A percentile compares a stretch with the other conserved stretches of the same genome.
phyloP scores from a whole-genome alignment of 2,888 invertebrate genomes.

The Ramazzottius varieornatus region DNA sequence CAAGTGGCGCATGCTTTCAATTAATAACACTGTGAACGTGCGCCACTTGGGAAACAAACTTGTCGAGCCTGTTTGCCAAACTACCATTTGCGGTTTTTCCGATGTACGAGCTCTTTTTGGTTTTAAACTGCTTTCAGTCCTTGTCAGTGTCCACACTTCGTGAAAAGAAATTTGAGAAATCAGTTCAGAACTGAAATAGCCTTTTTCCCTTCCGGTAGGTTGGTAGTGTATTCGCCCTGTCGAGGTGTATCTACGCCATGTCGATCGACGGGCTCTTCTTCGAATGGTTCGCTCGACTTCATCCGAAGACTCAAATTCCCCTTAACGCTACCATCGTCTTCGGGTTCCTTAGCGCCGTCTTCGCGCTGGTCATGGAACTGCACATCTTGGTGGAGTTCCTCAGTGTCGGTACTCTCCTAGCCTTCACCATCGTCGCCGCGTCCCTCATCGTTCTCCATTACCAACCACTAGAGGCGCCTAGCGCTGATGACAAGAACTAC shows the following conservation, averaged over 20 bases:
- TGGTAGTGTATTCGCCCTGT: slow-evolving; percentile 57
- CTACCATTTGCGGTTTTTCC: no score
- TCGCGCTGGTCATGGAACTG: slow-evolving; percentile 60
- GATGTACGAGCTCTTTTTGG: no score
- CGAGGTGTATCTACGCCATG: slow-evolving; percentile 67
- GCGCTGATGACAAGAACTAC: background rate
- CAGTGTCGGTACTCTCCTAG: slow-evolving; percentile 56
- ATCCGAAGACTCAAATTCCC: slow-evolving; percentile 31
- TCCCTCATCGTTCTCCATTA: slow-evolving; percentile 63
- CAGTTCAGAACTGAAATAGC: no score
- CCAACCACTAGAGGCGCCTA: slow-evolving; percentile 26
- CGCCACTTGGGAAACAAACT: no score
- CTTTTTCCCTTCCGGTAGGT: no score
- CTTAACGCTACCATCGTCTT: slow-evolving; percentile 45
- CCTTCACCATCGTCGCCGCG: slow-evolving; percentile 70
- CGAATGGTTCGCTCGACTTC: slow-evolving; percentile 21
- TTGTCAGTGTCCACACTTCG: no score
- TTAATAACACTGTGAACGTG: no score
- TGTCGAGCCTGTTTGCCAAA: no score
- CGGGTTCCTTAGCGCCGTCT: slow-evolving; percentile 43
- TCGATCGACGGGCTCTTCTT: slow-evolving; percentile 62
- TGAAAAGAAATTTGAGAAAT: no score
- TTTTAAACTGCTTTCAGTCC: no score
- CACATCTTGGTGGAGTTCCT: slow-evolving; percentile 73
- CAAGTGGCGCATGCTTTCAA: no score